Base-by-base conservation (phyloP, 2,888 invertebrate species). In the Pachymerium ferrugineum region DNA sequence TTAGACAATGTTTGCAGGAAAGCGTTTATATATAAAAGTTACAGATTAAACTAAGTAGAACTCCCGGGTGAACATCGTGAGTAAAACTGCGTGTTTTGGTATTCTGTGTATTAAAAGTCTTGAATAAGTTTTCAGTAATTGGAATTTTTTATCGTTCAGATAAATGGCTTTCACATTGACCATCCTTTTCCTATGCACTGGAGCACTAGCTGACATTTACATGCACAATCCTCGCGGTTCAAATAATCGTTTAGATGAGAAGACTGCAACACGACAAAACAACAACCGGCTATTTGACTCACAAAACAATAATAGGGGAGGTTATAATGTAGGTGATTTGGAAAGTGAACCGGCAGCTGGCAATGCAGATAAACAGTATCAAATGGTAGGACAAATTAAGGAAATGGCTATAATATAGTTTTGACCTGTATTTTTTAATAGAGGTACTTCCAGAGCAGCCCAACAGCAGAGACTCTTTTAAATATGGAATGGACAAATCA, bases 191-290 rank as follows among this genome's bases (percentile, higher is more conserved):
- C 28, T 62, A 3, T 28, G 28, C 28, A 28, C 62, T 14, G 12
- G 25, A 28, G 22, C 14, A 35, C 35, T 19, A 16, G 72, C 33
- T 47, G 72, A 72, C 30, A 54, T 72, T n/a, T 72, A 72, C 29
- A 10, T 72, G n/a, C 72, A 72, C 22, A 72, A 72, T 72, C 72
- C 72, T 30, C 47, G 72, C 5, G 72, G 72, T 30, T 72, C 72
- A 8, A 72, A 72, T 31, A 54, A 72, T 19, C 72, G 72, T 28
- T 10, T 72, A 14, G 29, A 47, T 29, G 72, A 72, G 12, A 30
- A 28, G 19, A 72, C 72, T 8, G 72, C 72, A 8, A 28, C 42
- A n/a, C 31, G 72, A 25, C 28, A 14, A 30, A 72, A 19, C 14
- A 54, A 47, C 16, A 47, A 72, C n/a, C 54, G 72, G 12, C 19